Evolutionary conservation across 2,113 vertebrate genomes (phyloP).

Genomic region (Anser brachyrhynchus): DNA sequence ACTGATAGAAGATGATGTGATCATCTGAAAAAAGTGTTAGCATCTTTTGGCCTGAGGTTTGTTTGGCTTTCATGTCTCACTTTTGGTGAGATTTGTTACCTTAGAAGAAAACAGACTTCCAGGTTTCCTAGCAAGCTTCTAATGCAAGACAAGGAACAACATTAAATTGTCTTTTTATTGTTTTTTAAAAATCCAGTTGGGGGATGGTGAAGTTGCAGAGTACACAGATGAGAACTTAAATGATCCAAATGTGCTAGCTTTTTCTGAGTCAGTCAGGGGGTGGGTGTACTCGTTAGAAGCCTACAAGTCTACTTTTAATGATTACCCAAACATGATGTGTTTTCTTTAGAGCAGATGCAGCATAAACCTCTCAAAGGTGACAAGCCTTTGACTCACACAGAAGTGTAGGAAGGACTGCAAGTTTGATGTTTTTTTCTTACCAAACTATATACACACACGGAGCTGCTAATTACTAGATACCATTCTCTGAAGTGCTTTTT

Average conservation of each 20-base stretch:
- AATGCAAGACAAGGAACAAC: neutral
- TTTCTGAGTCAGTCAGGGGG: conserved; percentile 35
- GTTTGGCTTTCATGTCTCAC: neutral
- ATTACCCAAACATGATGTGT: conserved; percentile 58
- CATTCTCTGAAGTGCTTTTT: neutral
- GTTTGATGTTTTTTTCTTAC: neutral
- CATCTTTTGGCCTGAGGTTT: neutral
- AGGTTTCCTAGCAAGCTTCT: neutral
- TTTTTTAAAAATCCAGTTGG: neutral
- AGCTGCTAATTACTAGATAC: neutral
- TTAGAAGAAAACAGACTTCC: neutral
- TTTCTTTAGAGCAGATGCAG: conserved; percentile 37
- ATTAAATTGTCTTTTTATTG: neutral
- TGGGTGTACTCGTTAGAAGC: neutral
- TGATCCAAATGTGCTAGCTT: conserved; percentile 1
- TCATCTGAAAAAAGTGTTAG: neutral
- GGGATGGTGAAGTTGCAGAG: neutral
- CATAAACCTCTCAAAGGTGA: conserved; percentile 40
- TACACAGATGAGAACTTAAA: neutral
- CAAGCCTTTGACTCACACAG: conserved; percentile 36
- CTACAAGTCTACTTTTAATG: conserved; percentile 5
- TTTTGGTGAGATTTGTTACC: neutral
- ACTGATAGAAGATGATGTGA: neutral
- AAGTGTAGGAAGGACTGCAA: neutral
- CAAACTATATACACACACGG: neutral